Conservation (phyloP, 2,113 vertebrate genomes). For the Cyphomyrus plagiostoma region DNA sequence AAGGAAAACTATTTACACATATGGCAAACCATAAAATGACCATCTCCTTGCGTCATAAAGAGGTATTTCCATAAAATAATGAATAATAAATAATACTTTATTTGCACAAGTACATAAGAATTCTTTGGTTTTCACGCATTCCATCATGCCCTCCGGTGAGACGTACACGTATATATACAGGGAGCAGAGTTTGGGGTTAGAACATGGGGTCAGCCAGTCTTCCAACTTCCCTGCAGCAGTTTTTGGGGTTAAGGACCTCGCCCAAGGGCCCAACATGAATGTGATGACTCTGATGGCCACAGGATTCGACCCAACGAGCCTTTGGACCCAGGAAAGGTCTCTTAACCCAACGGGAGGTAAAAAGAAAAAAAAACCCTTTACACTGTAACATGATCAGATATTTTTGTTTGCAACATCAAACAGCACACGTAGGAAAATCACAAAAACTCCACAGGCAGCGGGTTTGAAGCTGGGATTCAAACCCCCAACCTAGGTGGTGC, state of each 20-base stretch:
- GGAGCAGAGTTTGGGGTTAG: neutral
- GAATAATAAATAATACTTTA: neutral
- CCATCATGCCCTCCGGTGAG: neutral
- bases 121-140: neutral
- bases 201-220: neutral
- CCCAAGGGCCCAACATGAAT: neutral
- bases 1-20: neutral
- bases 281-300: neutral
- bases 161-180: neutral
- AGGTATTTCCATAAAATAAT: neutral
- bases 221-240: neutral
- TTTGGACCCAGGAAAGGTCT: neutral
- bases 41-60: neutral
- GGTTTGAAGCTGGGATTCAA: neutral
- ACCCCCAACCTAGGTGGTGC: neutral
- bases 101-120: neutral
- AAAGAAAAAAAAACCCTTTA: neutral
- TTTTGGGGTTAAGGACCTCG: neutral
- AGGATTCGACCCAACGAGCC: neutral
- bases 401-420: neutral
- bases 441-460: neutral
- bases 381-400: neutral
- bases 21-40: neutral
- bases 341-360: neutral
- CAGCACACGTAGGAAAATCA: neutral